Evolutionary conservation across 2,113 vertebrate genomes (phyloP), one percentile per base, ranked within the genome.

Genomic region (Brachirus orientalis): DNA sequence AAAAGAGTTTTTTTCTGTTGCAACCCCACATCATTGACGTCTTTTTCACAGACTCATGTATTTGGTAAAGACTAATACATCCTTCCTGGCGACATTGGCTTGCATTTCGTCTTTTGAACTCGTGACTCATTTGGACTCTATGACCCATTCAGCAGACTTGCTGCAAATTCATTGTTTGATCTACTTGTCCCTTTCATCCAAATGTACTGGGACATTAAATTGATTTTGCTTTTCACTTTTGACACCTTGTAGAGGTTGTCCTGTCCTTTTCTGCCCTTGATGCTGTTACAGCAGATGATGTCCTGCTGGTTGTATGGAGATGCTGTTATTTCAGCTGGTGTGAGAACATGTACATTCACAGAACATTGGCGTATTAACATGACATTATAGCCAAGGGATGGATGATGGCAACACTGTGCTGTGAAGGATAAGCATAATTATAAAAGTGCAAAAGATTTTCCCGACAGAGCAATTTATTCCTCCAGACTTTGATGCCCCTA

Each of bases 241-340:
- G 46, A 20, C 36, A 20, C 35, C 55, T 1, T 16, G 19, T 67
- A 6, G 33, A 63, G 72, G 65, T 45, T 61, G 43, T 59, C 11
- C 47, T 72, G 68, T 54, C 57, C 68, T 77, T 41, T 52, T 48
- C 45, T 75, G 55, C 22, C 20, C 62, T 50, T 46, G 69, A 50
- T 28, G 17, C 41, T 63, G 28, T 68, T 67, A 33, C 35, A 62
- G 68, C 83, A 69, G 43, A 73, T 12, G 64, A 72, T 44, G 55
- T 67, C 72, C 80, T 59, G 84, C 73, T 82, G 82, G 37, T 62
- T 69, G 37, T 66, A 37, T 53, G 54, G 19, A 72, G 16, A 72
- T 6, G 14, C 40, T 88, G 74, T 82, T 89, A 13, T 83, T 86
- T 63, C 84, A 87, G 81, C 86, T 87, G 83, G 50, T 72, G 55